These are phyloP conservation scores for Drosophila takahashii DNA, from an alignment of 1,140 invertebrate genomes.

Conservation along the genomic window DNA sequence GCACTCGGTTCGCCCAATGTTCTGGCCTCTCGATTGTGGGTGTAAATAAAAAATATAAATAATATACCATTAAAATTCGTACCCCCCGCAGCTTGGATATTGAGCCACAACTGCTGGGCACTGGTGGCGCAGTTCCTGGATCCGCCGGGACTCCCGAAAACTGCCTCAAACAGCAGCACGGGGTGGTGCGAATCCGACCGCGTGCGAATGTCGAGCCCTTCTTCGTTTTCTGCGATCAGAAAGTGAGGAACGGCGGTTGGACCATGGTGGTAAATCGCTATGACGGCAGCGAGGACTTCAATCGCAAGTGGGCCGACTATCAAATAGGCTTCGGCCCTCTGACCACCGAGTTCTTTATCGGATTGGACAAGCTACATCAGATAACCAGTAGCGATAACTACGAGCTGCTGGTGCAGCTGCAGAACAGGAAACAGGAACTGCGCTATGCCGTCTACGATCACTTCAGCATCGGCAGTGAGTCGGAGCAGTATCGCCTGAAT, in stretches of 20 bases:
- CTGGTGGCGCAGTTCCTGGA: background rate
- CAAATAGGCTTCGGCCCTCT: constrained; percentile 59
- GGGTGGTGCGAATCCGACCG: constrained; percentile 55
- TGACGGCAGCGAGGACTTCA: constrained; percentile 64
- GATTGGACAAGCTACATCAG: constrained; percentile 62
- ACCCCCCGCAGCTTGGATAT: constrained; percentile 21
- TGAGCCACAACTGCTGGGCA: constrained; percentile 13
- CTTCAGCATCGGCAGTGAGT: constrained; percentile 64
- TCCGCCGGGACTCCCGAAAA: constrained; percentile 30
- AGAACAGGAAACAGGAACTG: constrained; percentile 57
- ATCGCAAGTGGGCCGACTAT: constrained; percentile 67
- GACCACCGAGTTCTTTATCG: constrained; percentile 62
- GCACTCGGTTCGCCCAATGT: background rate
- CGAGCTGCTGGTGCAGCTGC: constrained; percentile 60
- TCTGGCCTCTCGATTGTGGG: constrained; percentile 51
- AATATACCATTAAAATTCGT: background rate
- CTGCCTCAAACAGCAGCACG: constrained; percentile 51
- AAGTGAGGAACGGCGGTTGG: constrained; percentile 60
- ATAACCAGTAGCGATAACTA: constrained; percentile 59
- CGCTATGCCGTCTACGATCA: constrained; percentile 68
- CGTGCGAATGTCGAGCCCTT: constrained; percentile 43
- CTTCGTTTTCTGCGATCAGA: constrained; percentile 67
- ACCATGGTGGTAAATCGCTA: constrained; percentile 52
- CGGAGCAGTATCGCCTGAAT: constrained; percentile 61
- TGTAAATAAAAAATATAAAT: background rate